A percentile compares a stretch with the other conserved stretches of the same genome.
phyloP scores from a whole-genome alignment of 2,113 vertebrate genomes.

The Xiphias gladius region DNA sequence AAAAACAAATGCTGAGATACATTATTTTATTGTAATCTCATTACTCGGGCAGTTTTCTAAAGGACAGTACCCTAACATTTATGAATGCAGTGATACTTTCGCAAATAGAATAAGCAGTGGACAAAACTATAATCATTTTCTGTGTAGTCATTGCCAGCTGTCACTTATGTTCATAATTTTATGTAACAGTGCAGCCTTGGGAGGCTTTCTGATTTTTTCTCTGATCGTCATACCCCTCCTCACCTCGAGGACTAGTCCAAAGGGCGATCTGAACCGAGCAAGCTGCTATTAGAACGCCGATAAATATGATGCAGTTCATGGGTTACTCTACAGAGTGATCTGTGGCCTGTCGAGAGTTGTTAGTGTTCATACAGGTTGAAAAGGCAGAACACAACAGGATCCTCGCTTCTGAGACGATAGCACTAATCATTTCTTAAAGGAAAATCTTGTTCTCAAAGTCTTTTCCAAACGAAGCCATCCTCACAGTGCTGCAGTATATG shows the following conservation, averaged over 20 bases:
- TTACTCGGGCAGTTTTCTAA: constrained; percentile 23
- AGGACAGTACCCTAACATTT: not conserved
- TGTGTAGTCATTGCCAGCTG: constrained; percentile 1
- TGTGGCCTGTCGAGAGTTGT: constrained; percentile 42
- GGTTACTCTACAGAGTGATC: constrained; percentile 39
- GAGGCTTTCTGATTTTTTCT: not conserved
- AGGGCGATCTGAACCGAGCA: constrained; percentile 50
- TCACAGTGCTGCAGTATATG: not conserved
- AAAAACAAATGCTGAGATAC: not conserved
- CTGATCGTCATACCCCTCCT: constrained; percentile 1
- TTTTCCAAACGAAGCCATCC: constrained; percentile 12
- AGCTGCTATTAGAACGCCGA: constrained; percentile 40
- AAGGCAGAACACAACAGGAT: constrained; percentile 7
- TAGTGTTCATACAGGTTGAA: constrained; percentile 35
- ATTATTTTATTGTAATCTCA: not conserved
- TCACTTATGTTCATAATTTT: constrained; percentile 9
- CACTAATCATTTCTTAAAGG: not conserved
- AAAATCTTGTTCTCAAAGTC: not conserved
- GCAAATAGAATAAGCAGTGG: constrained; percentile 21
- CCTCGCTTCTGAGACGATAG: not conserved
- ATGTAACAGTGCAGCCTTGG: constrained; percentile 11
- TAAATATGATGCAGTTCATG: constrained; percentile 54
- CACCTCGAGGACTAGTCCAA: constrained; percentile 29
- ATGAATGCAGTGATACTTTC: constrained; percentile 22
- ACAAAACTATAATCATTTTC: constrained; percentile 29